Percentiles rank a stretch among this genome's conserved stretches.
Evolutionary conservation across 2,888 invertebrate genomes (phyloP).

Genomic region (Agrilus biguttatus): DNA sequence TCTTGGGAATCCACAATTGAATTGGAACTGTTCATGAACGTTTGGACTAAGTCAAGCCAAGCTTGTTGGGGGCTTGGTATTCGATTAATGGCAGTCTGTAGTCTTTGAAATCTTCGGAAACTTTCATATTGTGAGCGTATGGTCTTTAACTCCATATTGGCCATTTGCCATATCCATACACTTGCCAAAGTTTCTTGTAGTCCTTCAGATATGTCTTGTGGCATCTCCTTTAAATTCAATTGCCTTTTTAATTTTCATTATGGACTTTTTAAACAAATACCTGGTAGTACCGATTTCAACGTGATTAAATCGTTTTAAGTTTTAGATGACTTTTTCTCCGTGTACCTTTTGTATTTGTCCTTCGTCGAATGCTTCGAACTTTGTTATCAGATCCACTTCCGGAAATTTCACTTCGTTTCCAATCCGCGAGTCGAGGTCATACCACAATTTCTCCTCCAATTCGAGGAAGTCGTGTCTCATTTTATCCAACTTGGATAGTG

Average conservation of each 20-base stretch:
- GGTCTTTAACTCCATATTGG: constrained; percentile 43
- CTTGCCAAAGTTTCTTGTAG: constrained; percentile 21
- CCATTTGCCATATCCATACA: constrained; percentile 50
- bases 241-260: not conserved
- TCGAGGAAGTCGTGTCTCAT: constrained; percentile 43
- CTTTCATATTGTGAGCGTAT: constrained; percentile 53
- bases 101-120: constrained; percentile 44
- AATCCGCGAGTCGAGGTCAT: constrained; percentile 14
- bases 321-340: not conserved
- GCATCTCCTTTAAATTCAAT: constrained; percentile 14
- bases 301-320: no score
- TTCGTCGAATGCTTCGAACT: constrained; percentile 42
- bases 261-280: no score
- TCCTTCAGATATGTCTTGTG: constrained; percentile 15
- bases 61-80: constrained; percentile 33
- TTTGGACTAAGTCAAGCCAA: constrained; percentile 50
- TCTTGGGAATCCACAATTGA: constrained; percentile 42
- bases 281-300: no score
- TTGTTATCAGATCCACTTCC: constrained; percentile 43
- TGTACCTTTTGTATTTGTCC: constrained; percentile 28
- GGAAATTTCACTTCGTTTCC: constrained; percentile 16
- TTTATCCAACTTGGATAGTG: constrained; percentile 35
- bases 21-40: constrained; percentile 47
- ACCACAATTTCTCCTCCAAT: constrained; percentile 39
- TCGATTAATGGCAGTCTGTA: constrained; percentile 24